Base-by-base conservation (phyloP, 2,797 vertebrate genomes). In the Peromyscus nudipes region DNA sequence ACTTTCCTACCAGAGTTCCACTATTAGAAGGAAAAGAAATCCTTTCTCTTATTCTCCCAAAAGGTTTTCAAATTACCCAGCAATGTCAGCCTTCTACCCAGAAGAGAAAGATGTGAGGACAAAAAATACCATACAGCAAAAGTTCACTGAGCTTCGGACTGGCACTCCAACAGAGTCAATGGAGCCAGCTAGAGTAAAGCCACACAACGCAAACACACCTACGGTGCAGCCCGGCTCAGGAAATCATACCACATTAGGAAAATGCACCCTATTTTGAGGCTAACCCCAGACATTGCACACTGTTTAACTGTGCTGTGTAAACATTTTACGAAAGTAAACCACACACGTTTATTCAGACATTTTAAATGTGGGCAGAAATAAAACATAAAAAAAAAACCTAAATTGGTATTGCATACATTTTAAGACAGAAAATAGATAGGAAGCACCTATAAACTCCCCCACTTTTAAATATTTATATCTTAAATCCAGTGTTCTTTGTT, bases 291-390 rank as follows among this genome's bases (percentile, higher is more conserved):
- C 65, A 62, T 23, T 77, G 76, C 65, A 67, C 64, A n/a, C 75
- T 95, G 94, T 96, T 97, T 97, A 91, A 94, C 80, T 95, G 75
- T 77, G 86, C 21, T 89, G 52, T 81, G 75, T 98, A 97, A 98
- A 97, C 93, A 96, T 84, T 89, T 85, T 64, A 81, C 40, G 4
- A 85, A 96, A 96, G 82, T 73, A 97, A 97, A 91, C 95, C 91
- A 64, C 96, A 92, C 34, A 69, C 4, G 5, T 97, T 97, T 97
- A 97, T 90, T 93, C 94, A 73, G 95, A 79, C 85, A 93, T 97
- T 97, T 91, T 75, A 80, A 95, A 96, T 89, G 94, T 96, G 93
- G 92, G 85, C 85, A 96, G 92, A 96, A 95, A 97, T 89, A 77
- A 98, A 97, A 95, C 93, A 52, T 85, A n/a, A 46, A 73, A 93